A percentile compares a stretch with the other conserved stretches of the same genome.
phyloP scores from a whole-genome alignment of 2,113 vertebrate species.

The Sula dactylatra region DNA sequence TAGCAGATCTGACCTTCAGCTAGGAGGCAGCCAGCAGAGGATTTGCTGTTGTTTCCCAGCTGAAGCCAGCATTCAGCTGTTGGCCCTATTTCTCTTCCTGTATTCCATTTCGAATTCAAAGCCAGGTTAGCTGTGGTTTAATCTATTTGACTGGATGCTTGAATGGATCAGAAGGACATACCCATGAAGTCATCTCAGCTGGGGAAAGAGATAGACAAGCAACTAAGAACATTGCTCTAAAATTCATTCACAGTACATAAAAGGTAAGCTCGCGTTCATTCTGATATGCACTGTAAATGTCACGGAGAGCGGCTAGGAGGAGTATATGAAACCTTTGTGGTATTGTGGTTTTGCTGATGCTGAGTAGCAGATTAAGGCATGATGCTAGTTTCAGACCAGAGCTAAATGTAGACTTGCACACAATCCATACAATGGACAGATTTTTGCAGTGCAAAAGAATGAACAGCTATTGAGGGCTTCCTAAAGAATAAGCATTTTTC shows the following conservation, averaged over 20 bases:
- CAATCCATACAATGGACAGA: neutral
- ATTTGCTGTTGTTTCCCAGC: neutral
- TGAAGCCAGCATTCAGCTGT: neutral
- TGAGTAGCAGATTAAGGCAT: neutral
- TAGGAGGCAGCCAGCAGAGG: neutral
- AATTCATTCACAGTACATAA: neutral
- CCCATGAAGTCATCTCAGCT: neutral
- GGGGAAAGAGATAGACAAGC: neutral
- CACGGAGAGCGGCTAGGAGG: neutral
- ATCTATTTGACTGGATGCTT: neutral
- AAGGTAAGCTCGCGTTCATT: neutral
- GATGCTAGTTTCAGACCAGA: neutral
- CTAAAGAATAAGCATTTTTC: neutral
- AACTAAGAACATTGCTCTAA: neutral
- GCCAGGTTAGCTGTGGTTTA: neutral
- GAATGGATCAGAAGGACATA: neutral
- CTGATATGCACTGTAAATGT: neutral
- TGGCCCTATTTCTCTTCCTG: neutral
- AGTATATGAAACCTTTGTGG: neutral
- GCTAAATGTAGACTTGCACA: neutral
- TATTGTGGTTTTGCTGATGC: neutral
- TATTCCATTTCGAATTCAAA: neutral
- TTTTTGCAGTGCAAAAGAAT: neutral
- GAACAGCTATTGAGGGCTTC: neutral
- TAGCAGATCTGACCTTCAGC: neutral